A percentile compares a stretch with the other conserved stretches of the same genome.
Conservation (phyloP, 2,113 vertebrate species). For the Nestor notabilis region DNA sequence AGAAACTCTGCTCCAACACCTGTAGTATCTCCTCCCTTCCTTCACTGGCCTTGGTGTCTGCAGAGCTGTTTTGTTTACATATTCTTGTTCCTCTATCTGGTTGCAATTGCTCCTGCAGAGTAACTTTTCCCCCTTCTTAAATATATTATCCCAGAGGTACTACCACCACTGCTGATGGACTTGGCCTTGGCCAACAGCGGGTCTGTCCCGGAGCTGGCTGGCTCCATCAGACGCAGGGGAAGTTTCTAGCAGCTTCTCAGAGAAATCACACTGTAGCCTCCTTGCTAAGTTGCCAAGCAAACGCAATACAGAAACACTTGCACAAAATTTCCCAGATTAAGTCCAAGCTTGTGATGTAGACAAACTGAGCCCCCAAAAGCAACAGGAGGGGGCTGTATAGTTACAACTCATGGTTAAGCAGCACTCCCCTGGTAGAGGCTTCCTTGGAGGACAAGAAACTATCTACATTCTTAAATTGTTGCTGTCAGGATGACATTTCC, state of each 20-base stretch:
- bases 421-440: neutral
- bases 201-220: neutral
- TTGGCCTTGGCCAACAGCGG: neutral
- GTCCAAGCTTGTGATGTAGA: neutral
- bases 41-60: neutral
- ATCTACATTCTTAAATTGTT: neutral
- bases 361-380: neutral
- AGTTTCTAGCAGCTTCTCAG: neutral
- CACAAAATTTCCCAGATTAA: neutral
- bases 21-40: neutral
- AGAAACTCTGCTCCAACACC: neutral
- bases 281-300: neutral
- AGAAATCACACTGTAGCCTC: neutral
- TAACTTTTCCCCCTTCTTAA: neutral
- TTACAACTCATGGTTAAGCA: neutral
- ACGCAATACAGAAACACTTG: neutral
- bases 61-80: neutral
- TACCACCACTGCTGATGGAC: neutral
- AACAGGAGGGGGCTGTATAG: neutral
- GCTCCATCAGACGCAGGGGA: neutral
- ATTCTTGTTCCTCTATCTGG: neutral
- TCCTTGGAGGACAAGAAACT: rapidly evolving
- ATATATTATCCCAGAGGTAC: neutral
- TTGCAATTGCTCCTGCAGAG: neutral
- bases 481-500: neutral